Evolutionary conservation across 1,140 invertebrate species (phyloP), one percentile per base, ranked within the genome.

Genomic region (Musca vetustissima): DNA sequence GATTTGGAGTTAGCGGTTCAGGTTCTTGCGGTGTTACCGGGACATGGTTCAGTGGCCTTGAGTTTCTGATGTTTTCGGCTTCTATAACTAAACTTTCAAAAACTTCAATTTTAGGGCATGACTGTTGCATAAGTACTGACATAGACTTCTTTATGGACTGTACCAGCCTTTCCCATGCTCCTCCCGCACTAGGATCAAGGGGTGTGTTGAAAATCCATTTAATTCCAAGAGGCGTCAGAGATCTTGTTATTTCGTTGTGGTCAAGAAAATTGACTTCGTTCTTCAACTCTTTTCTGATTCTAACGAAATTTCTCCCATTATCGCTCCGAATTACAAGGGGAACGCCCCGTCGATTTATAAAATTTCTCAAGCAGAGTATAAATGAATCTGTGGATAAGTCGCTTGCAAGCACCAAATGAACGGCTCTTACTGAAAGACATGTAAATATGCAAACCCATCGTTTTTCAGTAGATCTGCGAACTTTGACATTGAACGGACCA

Each of bases 391-490:
- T 76, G 2, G 76, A 72, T 1, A 83, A 74, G 9, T 0, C 71
- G 36, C 49, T 80, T 74, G 75, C 79, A 76, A 32, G 69, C 28
- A 19, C 78, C 75, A 25, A 47, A 66, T 83, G 80, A 24, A 83
- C 64, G 0, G 80, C 80, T 15, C 74, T 73, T 0, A 74, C 82
- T 0, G 74, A 68, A 0, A 76, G 59, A 65, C 83, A 84, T 0
- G 81, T 76, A 64, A 84, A 84, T 14, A 83, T 14, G 9, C 74
- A 73, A n/a, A 85, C 73, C 52, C 79, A 85, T n/a, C 69, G 59
- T 71, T 84, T 84, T 19, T 52, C 68, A 47, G 77, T 68, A 2
- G 66, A 68, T n/a, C 55, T 52, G 17, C 69, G 55, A 11, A 61
- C 59, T 17, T 65, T 72, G 15, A 75, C 67, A 11, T 19, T 21